Evolutionary conservation across 92 coral and sea anemone genomes (phyloP), one percentile per base, ranked within the genome.

Genomic region (Scolanthus callimorphus): DNA sequence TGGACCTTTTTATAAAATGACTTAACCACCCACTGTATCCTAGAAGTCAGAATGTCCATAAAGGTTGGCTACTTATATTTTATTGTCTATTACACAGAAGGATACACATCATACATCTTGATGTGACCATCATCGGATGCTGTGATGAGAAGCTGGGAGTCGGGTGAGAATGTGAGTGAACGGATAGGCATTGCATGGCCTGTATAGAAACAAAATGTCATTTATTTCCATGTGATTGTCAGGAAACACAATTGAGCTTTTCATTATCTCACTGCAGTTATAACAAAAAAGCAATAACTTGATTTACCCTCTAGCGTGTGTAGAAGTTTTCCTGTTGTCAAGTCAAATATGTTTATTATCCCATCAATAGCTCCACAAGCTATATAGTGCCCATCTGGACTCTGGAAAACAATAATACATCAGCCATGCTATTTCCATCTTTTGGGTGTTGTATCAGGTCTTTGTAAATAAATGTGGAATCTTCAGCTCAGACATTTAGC

Each of bases 61-160:
- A 2, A 49, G 55, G 2, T 13, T 49, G 55, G 11, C 25, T 11
- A 28, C 10, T n/a, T n/a, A n/a, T n/a, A n/a, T n/a, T n/a, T n/a
- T n/a, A n/a, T n/a, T n/a, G n/a, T n/a, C n/a, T n/a, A n/a, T n/a
- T n/a, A n/a, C n/a, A n/a, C n/a, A n/a, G 39, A 44, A 88, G 81
- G 99, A 96, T 94, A 94, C 99, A 94, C 99, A 60, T 94, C 99
- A 24, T 94, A 94, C 90, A 94, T 89, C 89, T 94, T 94, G 71
- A 94, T 94, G 60, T 94, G 99, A 30, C 86, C 89, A 59, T 94
- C 99, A 39, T 94, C 99, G 39, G 99, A 94, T 27, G 99, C 99
- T n/a, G 99, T 94, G 55, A 94, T 85, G 50, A 94, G 71, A 53
- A 94, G 84, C 62, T 94, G 99, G 0, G 99, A 94, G 78, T 94